Conservation (phyloP, 2,797 vertebrate genomes). For the Botia almorhae region DNA sequence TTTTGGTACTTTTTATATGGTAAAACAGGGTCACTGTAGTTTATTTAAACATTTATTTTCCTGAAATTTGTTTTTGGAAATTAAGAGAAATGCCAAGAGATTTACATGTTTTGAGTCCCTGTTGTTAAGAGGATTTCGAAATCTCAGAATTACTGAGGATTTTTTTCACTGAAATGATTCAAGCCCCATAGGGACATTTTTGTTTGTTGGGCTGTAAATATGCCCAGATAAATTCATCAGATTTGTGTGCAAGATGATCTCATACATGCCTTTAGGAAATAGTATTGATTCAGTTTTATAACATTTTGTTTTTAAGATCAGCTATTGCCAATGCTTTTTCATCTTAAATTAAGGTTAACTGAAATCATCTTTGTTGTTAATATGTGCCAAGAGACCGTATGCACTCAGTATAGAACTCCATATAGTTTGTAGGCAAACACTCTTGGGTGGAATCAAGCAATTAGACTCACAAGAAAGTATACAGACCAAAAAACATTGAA, state of each 20-base stretch:
- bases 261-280: not conserved
- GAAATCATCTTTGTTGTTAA: not conserved
- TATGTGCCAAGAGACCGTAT: not conserved
- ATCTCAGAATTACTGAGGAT: not conserved
- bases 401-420: not conserved
- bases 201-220: not conserved
- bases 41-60: constrained; percentile 14
- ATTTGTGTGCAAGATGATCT: not conserved
- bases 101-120: constrained; percentile 23
- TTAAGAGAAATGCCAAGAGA: not conserved
- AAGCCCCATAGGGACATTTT: not conserved
- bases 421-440: not conserved
- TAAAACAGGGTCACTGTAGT: constrained; percentile 22
- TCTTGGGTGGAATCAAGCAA: constrained; percentile 37
- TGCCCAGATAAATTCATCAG: not conserved
- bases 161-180: not conserved
- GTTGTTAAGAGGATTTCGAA: not conserved
- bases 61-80: constrained; percentile 14
- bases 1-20: not conserved
- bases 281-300: not conserved
- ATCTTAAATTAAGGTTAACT: not conserved
- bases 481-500: constrained; percentile 23
- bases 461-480: not conserved
- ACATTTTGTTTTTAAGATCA: constrained; percentile 10
- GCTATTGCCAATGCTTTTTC: constrained; percentile 1